Base-by-base conservation (phyloP, 2,113 vertebrate genomes). In the Apodemus sylvaticus region DNA sequence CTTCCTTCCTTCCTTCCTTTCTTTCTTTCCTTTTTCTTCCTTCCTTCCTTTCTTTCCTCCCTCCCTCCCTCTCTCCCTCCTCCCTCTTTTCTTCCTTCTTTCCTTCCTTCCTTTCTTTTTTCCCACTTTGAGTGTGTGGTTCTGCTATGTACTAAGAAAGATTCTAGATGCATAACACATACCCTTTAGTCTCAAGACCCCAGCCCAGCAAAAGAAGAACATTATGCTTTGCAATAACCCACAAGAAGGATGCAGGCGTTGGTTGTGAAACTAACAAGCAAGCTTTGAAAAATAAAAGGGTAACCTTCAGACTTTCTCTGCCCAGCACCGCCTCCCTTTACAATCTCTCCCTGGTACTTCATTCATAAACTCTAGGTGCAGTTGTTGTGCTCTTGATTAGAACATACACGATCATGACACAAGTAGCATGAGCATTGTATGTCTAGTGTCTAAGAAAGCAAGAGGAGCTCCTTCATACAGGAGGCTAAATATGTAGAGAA, bases 261-360 rank as follows among this genome's bases (percentile, higher is more conserved):
- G 48, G 36, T 79, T 97, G 66, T 96, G 78, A 97, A 95, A 94
- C 31, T 70, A 97, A 92, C 73, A 94, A 66, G 19, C 79, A 90
- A 74, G 90, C 86, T 93, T 90, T 85, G 83, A 94, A 89, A 97
- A 94, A 82, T 78, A 92, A 89, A 95, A 97, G 58, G 11, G 12
- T 16, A 94, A 94, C 39, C 58, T 90, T 94, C 94, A 95, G 45
- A 91, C 82, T 95, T 92, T 94, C 95, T 97, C 89, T 78, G 42
- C 77, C 73, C 22, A 42, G 31, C n/a, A 91, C 90, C 64, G 74
- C 19, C 10, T 39, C 77, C 12, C 29, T 36, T 48, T 42, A 62
- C 11, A 86, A 31, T 39, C 45, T 96, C 11, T 79, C 42, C 36
- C 73, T 87, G 26, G 29, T 51, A 26, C 88, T 95, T 64, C 62